Evolutionary conservation across 1,140 invertebrate species (phyloP).

Genomic region (Sipha flava): DNA sequence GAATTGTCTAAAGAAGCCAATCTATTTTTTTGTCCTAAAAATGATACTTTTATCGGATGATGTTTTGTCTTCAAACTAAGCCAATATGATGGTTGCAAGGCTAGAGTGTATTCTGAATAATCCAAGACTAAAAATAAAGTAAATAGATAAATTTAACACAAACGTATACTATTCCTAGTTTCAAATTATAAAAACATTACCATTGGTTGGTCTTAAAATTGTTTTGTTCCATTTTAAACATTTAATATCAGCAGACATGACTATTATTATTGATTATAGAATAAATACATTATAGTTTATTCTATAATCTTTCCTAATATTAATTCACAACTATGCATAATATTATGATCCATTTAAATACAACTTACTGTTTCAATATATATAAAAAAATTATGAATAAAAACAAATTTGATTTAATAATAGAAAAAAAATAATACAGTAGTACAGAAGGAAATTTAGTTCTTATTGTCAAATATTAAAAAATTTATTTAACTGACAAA

Average conservation of each 20-base stretch:
- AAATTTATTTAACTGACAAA: too few relatives aligned
- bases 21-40: background rate
- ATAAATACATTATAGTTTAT: too few relatives aligned
- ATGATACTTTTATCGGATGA: background rate
- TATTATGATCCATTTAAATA: too few relatives aligned
- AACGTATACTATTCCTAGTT: background rate
- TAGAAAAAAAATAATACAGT: too few relatives aligned
- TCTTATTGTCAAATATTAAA: too few relatives aligned
- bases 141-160: background rate
- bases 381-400: too few relatives aligned
- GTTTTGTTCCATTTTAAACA: constrained; percentile 12
- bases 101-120: background rate
- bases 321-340: too few relatives aligned
- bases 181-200: background rate
- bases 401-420: too few relatives aligned
- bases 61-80: constrained; percentile 13
- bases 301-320: too few relatives aligned
- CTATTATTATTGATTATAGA: too few relatives aligned
- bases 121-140: background rate
- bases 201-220: background rate
- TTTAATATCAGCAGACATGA: background rate
- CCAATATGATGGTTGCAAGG: background rate
- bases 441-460: too few relatives aligned
- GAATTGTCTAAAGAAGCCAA: background rate
- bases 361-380: too few relatives aligned